phyloP scores from a whole-genome alignment of 2,113 vertebrate genomes.

The Channa maculata region DNA sequence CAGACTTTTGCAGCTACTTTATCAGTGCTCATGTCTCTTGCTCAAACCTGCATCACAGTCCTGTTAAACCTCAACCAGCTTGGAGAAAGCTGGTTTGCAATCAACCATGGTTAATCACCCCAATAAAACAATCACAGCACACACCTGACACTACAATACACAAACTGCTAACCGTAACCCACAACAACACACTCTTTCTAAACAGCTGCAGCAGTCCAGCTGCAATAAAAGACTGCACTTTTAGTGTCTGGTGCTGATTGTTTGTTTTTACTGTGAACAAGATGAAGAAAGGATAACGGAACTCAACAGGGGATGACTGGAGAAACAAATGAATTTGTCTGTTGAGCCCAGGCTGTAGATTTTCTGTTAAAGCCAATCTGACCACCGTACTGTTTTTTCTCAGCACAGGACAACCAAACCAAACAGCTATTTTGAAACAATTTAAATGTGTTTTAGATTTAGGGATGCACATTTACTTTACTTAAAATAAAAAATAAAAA shows the following conservation, averaged over 20 bases:
- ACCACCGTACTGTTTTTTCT: neutral
- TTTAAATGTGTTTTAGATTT: neutral
- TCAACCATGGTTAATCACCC: neutral
- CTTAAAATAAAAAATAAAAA: too few relatives aligned
- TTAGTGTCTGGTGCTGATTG: neutral
- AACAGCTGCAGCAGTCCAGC: neutral
- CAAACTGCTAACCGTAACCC: conserved; percentile 12
- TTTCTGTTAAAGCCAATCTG: neutral
- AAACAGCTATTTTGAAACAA: neutral
- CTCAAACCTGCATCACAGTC: neutral
- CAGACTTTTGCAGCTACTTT: too few relatives aligned
- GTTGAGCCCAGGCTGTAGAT: neutral
- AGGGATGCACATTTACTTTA: too few relatives aligned
- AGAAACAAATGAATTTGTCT: neutral
- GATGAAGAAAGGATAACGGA: neutral
- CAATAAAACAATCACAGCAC: conserved; percentile 22
- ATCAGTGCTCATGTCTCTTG: neutral
- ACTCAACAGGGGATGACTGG: neutral
- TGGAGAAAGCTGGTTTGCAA: neutral
- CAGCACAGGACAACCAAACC: neutral
- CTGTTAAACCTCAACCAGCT: conserved; percentile 14
- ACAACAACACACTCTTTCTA: neutral
- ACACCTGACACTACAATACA: neutral
- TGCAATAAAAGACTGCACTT: conserved; percentile 5
- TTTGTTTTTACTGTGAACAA: conserved; percentile 27